Percentiles rank a stretch among this genome's conserved stretches.
These are phyloP conservation scores for Megaceryle maxima DNA, from an alignment of 2,113 vertebrate species.

Conservation along the genomic window DNA sequence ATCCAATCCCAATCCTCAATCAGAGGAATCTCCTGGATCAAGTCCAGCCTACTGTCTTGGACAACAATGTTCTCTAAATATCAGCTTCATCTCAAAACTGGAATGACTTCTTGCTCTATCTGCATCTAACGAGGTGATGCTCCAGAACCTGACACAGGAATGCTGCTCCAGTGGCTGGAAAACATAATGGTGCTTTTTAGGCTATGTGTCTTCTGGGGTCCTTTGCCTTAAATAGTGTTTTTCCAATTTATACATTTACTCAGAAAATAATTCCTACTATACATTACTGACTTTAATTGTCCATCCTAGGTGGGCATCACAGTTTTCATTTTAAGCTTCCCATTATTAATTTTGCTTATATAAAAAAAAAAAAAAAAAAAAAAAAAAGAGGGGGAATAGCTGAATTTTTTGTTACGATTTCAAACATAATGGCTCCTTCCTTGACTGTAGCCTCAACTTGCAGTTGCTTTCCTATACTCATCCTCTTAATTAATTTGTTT, in stretches of 20 bases:
- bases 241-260: background rate
- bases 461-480: background rate
- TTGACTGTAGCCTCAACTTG: background rate
- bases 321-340: background rate
- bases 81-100: background rate
- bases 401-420: background rate
- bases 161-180: background rate
- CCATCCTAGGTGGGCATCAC: background rate
- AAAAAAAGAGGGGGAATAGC: background rate
- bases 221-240: background rate
- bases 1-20: background rate
- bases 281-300: background rate
- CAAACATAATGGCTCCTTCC: background rate
- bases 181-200: background rate
- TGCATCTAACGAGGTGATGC: background rate
- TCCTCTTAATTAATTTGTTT: background rate
- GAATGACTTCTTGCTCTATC: background rate
- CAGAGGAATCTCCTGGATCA: background rate
- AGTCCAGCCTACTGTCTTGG: background rate
- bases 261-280: background rate
- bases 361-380: no score
- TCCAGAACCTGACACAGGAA: background rate
- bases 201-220: background rate
- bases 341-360: background rate
- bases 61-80: background rate